Percentiles rank a stretch among this genome's conserved stretches.
These are phyloP conservation scores for Alethe diademata DNA, from an alignment of 2,113 vertebrate species.

Conservation along the genomic window DNA sequence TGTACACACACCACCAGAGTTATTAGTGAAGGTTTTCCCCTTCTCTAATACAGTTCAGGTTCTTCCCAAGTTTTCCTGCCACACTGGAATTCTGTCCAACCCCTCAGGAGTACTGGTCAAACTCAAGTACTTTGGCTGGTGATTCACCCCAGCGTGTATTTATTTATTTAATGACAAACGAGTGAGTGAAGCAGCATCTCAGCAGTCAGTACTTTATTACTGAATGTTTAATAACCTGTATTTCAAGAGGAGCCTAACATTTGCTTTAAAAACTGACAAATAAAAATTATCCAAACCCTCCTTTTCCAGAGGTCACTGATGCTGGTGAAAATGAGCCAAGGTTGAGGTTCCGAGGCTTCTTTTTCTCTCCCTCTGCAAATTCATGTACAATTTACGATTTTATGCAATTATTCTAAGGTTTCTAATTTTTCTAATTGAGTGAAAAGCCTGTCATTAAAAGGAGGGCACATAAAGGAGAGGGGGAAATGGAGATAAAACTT, in stretches of 20 bases:
- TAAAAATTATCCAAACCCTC: not conserved
- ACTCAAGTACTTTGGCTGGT: not conserved
- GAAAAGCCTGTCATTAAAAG: not conserved
- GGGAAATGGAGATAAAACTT: not conserved
- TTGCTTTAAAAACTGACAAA: not conserved
- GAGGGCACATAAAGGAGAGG: not conserved
- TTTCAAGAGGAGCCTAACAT: not conserved
- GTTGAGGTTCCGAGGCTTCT: not conserved
- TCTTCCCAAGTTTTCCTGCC: not conserved
- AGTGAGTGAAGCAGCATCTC: not conserved
- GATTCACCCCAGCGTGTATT: not conserved
- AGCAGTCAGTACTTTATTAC: not conserved
- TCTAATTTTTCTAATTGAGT: not conserved
- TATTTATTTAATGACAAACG: not conserved
- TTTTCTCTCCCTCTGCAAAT: not conserved
- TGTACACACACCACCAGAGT: not conserved
- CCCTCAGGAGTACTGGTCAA: not conserved
- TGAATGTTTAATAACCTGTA: not conserved
- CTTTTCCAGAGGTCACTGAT: not conserved
- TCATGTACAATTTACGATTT: not conserved
- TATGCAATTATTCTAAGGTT: not conserved
- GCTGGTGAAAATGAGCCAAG: not conserved
- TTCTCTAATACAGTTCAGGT: not conserved
- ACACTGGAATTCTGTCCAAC: not conserved
- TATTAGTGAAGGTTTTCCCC: not conserved